Evolutionary conservation across 64 coral and sea anemone genomes (phyloP), one percentile per base, ranked within the genome.

Genomic region (Montipora sp.): DNA sequence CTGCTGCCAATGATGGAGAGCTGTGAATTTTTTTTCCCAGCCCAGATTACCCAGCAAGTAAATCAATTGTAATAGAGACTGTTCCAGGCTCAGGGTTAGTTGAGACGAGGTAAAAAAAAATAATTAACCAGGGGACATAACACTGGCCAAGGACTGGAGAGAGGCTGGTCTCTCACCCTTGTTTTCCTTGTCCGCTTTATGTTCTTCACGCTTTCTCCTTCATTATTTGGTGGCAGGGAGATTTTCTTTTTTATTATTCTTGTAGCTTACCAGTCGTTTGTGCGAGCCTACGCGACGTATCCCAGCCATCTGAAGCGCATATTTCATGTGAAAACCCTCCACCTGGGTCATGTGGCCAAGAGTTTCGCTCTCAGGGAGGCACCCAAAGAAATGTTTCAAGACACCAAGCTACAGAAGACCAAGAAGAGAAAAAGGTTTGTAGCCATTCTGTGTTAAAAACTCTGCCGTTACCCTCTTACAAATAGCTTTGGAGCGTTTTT

Each of bases 301-400:
- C 94, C 98, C 11, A 66, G 85, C n/a, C 65, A 55, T 71, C 46
- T 96, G 9, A 99, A 99, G 51, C 92, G 96, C 98, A 88, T 99
- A 20, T 99, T 99, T 84, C 98, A 96, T 82, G 46, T 95, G 48
- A 95, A 84, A 51, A 99, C 84, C 59, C 74, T 99, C 0, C 98
- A 99, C 60, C 89, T 99, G 69, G 98, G 98, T 19, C 98, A 99
- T 73, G 92, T 99, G 36, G 98, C 98, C 57, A 99, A 99, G 75
- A 87, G 94, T 69, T 99, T 99, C 91, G 94, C 94, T 5, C 89
- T 99, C 5, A 91, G 98, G 84, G 98, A 99, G 44, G 75, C 98
- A 10, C 98, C 98, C 7, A 93, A 88, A 78, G 87, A 94, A 80
- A 90, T 98, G 91, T 93, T 93, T 69, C 58, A 78, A 60, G 5